phyloP scores from a whole-genome alignment of 2,113 vertebrate species.

The Thalassoma bifasciatum region DNA sequence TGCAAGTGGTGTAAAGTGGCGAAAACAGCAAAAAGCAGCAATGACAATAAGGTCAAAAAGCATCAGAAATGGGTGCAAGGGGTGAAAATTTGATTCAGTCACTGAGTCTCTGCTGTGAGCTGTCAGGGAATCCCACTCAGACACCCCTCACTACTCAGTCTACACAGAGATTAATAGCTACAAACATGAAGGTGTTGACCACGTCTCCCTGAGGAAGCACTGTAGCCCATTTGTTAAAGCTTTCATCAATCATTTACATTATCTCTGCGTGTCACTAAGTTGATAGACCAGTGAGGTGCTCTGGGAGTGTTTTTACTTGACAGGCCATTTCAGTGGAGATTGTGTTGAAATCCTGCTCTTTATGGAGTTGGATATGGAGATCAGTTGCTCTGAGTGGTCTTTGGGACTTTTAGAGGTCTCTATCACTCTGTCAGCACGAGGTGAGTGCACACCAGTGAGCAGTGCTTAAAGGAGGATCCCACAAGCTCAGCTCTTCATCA shows the following conservation, averaged over 20 bases:
- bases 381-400: slow-evolving; percentile 17
- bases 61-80: no score
- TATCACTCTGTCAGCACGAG: neutral
- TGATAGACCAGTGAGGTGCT: neutral
- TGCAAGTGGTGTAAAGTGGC: no score
- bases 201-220: neutral
- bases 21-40: no score
- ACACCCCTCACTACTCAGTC: neutral
- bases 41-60: no score
- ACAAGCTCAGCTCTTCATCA: no score
- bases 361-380: slow-evolving; percentile 28
- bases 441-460: neutral
- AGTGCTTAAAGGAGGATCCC: no score
- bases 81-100: neutral
- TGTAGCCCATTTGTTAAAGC: no score
- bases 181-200: neutral
- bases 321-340: slow-evolving; percentile 1
- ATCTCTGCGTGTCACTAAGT: neutral
- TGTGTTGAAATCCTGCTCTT: neutral
- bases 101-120: neutral
- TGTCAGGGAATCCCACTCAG: neutral
- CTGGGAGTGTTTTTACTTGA: slow-evolving; percentile 8
- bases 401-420: neutral
- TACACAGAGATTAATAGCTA: slow-evolving; percentile 2
- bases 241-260: slow-evolving; percentile 3